phyloP scores from a whole-genome alignment of 2,797 vertebrate genomes.

The Girardinus metallicus region DNA sequence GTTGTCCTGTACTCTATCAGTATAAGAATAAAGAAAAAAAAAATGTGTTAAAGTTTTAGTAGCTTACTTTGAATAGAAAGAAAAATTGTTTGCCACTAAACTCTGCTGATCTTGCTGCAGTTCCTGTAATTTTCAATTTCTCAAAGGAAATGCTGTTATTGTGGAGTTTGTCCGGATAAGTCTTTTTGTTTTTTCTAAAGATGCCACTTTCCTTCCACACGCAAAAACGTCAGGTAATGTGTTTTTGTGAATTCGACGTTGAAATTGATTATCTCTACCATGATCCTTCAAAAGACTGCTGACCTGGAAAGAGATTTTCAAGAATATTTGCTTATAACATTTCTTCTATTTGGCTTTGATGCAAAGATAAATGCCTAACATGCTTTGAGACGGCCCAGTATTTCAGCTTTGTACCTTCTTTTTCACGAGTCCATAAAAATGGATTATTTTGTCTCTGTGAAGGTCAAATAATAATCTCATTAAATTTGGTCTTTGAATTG shows the following conservation, averaged over 20 bases:
- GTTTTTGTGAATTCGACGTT: background rate
- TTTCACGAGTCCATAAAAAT: background rate
- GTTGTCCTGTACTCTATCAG: background rate
- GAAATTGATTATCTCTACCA: background rate
- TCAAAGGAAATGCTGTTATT: background rate
- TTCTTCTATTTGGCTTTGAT: background rate
- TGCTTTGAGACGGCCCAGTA: background rate
- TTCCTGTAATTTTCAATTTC: background rate
- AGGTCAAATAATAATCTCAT: constrained; percentile 24
- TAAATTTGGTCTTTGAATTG: constrained; percentile 6
- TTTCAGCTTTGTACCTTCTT: background rate
- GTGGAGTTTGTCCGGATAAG: background rate
- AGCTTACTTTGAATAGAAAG: background rate
- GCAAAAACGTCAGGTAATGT: background rate
- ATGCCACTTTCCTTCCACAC: background rate
- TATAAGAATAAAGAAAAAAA: background rate
- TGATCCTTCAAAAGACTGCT: background rate
- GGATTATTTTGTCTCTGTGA: constrained; percentile 18
- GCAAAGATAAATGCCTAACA: background rate
- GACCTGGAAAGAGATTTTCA: background rate
- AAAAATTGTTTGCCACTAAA: background rate
- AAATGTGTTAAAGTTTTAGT: background rate
- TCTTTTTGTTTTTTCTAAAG: background rate
- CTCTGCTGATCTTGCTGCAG: background rate
- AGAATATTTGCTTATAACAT: background rate